phyloP scores from a whole-genome alignment of 1,140 invertebrate species.

The Lepidurus couesii region DNA sequence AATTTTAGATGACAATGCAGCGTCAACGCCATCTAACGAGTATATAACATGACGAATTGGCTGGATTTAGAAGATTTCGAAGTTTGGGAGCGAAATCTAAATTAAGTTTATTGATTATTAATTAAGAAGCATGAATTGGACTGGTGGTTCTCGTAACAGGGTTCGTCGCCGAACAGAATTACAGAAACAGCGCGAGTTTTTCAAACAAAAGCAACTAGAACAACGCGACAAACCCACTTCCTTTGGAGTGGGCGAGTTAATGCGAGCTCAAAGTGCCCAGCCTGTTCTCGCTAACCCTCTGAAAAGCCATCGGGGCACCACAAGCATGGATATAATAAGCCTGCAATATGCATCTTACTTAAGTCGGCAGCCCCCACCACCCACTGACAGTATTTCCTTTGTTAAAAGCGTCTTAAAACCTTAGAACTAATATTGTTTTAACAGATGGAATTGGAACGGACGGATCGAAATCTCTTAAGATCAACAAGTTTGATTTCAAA shows the following conservation, averaged over 20 bases:
- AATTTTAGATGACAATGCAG: no score
- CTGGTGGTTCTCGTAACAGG: neutral
- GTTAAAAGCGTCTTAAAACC: neutral
- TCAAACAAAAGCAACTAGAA: neutral
- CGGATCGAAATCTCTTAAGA: neutral
- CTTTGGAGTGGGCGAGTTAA: no score
- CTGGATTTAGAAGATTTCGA: no score
- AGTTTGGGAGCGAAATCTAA: no score
- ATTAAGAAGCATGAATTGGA: conserved; percentile 4
- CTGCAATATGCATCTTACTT: neutral
- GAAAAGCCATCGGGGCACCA: neutral
- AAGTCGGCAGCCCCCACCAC: neutral
- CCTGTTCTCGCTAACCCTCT: neutral
- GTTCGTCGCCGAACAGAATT: neutral
- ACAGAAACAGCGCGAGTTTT: neutral
- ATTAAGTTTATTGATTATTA: neutral
- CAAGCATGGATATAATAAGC: neutral
- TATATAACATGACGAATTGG: no score
- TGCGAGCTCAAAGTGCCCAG: neutral
- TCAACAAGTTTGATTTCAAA: neutral
- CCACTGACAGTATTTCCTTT: neutral
- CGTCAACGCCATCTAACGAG: no score
- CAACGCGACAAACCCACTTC: neutral
- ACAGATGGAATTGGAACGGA: no score
- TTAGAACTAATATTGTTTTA: neutral